Conservation (phyloP, 2,113 vertebrate genomes). For the Tapirus terrestris region DNA sequence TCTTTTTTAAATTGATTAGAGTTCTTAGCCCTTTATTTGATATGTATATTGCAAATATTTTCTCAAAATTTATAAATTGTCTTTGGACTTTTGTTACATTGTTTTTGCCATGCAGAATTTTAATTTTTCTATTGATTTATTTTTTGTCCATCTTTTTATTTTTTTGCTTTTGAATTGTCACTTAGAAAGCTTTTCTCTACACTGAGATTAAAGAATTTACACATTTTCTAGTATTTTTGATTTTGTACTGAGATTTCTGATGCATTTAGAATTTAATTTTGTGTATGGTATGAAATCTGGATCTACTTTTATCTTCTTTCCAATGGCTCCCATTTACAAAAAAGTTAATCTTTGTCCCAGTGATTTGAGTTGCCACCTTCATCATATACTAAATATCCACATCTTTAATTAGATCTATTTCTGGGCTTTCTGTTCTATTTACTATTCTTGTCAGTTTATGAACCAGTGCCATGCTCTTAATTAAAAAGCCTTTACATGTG, state of each 20-base stretch:
- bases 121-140: not conserved
- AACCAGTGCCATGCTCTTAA: not conserved
- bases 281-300: not conserved
- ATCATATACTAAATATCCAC: not conserved
- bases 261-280: constrained; percentile 9
- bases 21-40: not conserved
- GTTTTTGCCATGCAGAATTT: not conserved
- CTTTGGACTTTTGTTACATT: not conserved
- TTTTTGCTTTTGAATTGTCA: not conserved
- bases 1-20: not conserved
- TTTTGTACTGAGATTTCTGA: not conserved
- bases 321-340: not conserved
- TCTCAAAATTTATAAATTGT: not conserved
- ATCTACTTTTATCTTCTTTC: not conserved
- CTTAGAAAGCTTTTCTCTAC: not conserved
- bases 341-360: not conserved
- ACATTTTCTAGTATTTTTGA: not conserved
- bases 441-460: not conserved
- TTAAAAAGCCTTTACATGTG: not conserved
- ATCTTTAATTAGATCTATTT: not conserved
- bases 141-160: not conserved
- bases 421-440: not conserved
- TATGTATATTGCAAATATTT: not conserved
- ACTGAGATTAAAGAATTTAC: not conserved
- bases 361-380: not conserved